phyloP scores from a whole-genome alignment of 2,797 vertebrate genomes.

The Benthosema pterotum region DNA sequence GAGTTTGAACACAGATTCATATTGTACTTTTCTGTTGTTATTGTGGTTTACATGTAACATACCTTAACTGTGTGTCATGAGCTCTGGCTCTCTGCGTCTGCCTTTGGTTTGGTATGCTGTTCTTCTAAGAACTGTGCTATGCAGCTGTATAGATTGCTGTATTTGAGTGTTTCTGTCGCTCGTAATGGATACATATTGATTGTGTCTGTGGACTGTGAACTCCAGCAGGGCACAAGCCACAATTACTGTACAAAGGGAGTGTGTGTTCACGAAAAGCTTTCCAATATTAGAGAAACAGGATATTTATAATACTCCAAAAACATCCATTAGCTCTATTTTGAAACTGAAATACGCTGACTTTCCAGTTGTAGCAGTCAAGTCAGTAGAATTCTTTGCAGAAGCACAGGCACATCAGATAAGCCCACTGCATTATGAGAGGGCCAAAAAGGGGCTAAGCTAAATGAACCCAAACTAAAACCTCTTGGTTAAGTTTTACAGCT shows the following conservation, averaged over 20 bases:
- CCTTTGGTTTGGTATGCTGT: constrained; percentile 45
- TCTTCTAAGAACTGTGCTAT: constrained; percentile 58
- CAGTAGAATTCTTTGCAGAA: background rate
- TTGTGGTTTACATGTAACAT: constrained; percentile 62
- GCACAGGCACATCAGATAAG: too few species aligned
- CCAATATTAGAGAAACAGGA: background rate
- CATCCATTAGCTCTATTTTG: background rate
- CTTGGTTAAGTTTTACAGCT: background rate
- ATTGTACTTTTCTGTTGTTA: constrained; percentile 15
- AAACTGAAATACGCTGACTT: background rate
- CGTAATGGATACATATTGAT: background rate
- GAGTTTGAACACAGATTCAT: constrained; percentile 23
- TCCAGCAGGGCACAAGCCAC: background rate
- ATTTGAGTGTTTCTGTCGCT: constrained; percentile 36
- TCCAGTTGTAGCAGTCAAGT: constrained; percentile 1
- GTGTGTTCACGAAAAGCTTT: background rate
- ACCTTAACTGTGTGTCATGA: constrained; percentile 68
- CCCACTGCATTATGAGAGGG: too few species aligned
- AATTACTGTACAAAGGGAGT: background rate
- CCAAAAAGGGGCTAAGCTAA: too few species aligned
- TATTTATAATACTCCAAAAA: background rate
- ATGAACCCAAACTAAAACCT: background rate
- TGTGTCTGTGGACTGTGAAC: background rate
- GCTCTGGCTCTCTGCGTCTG: constrained; percentile 45
- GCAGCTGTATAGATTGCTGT: constrained; percentile 49